A percentile compares a stretch with the other conserved stretches of the same genome.
phyloP scores from a whole-genome alignment of 2,113 vertebrate species.

The Neodontobutis hainanensis region DNA sequence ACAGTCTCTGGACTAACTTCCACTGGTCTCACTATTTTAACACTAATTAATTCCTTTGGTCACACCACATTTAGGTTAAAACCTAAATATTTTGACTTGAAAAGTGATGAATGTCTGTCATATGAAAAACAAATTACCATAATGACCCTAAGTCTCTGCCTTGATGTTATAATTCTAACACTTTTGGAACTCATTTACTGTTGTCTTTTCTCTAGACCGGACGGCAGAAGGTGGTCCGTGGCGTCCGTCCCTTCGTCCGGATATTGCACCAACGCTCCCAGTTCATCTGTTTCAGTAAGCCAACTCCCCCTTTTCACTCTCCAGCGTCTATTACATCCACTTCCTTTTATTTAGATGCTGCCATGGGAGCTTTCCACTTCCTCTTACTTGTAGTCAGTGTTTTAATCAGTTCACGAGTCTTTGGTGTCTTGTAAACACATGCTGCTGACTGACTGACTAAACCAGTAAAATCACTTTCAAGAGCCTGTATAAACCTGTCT shows the following conservation, averaged over 20 bases:
- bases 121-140: no score
- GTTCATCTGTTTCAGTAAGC: slow-evolving; percentile 93
- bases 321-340: slow-evolving; percentile 2
- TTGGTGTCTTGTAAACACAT: slow-evolving; percentile 29
- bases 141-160: no score
- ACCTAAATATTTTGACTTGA: no score
- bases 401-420: slow-evolving; percentile 26
- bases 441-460: slow-evolving; percentile 29
- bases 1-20: no score
- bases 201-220: slow-evolving; percentile 77
- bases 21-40: no score
- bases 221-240: slow-evolving; percentile 94
- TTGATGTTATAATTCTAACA: no score
- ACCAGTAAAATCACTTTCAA: slow-evolving; percentile 23
- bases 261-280: slow-evolving; percentile 95
- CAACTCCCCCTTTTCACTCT: slow-evolving; percentile 2
- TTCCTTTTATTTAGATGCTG: slow-evolving; percentile 18
- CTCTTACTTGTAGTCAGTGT: slow-evolving; percentile 8
- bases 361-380: slow-evolving; percentile 33
- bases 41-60: no score
- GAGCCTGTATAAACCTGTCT: slow-evolving; percentile 22
- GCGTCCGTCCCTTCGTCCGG: slow-evolving; percentile 94
- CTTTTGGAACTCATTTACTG: no score
- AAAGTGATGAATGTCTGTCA: no score
- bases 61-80: no score